A percentile compares a stretch with the other conserved stretches of the same genome.
These are phyloP conservation scores for Zaprionus ornatus DNA, from an alignment of 1,140 invertebrate species.

Conservation along the genomic window DNA sequence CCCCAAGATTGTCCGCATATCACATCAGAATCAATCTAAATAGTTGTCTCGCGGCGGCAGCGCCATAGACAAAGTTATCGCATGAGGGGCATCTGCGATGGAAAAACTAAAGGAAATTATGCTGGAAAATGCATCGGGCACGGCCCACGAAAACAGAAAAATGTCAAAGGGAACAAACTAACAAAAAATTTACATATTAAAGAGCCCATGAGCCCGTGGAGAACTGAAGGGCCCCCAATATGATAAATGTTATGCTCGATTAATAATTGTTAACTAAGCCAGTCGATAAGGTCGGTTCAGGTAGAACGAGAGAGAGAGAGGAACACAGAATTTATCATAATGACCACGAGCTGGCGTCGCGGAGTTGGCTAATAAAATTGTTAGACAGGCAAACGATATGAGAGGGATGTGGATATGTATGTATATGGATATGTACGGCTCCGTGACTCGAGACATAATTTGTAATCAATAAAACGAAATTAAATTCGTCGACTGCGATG, in stretches of 20 bases:
- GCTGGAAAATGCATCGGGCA: constrained; percentile 38
- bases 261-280: constrained; percentile 82
- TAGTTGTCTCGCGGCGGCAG: constrained; percentile 50
- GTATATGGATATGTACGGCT: constrained; percentile 3
- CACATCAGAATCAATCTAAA: constrained; percentile 48
- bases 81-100: constrained; percentile 36
- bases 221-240: constrained; percentile 9
- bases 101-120: constrained; percentile 36
- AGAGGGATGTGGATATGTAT: constrained; percentile 23
- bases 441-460: constrained; percentile 64
- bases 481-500: constrained; percentile 60
- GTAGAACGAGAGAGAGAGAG: constrained; percentile 13
- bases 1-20: background rate
- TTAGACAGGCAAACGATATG: constrained; percentile 66
- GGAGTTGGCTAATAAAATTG: constrained; percentile 69
- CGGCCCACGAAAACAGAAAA: constrained; percentile 45
- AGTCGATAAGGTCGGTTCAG: constrained; percentile 57
- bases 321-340: constrained; percentile 38
- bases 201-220: constrained; percentile 24
- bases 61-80: constrained; percentile 61
- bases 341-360: constrained; percentile 29
- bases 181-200: constrained; percentile 67
- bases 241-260: constrained; percentile 83
- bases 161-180: constrained; percentile 44
- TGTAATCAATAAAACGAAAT: constrained; percentile 78